Evolutionary conservation across 2,797 vertebrate genomes (phyloP).

Genomic region (Crypturellus tataupa): DNA sequence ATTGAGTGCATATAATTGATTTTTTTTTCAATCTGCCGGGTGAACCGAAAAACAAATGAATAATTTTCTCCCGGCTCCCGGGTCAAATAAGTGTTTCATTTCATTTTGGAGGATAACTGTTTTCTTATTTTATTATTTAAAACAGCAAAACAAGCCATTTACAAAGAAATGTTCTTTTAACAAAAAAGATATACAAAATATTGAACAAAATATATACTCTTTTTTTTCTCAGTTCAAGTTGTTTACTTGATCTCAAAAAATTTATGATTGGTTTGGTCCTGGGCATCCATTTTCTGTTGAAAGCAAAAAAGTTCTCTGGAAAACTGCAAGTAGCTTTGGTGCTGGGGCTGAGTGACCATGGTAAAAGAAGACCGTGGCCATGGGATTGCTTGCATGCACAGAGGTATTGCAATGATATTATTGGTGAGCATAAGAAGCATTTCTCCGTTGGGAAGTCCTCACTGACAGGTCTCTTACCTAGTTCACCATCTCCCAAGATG

Average conservation of each 20-base stretch:
- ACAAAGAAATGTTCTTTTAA: background rate
- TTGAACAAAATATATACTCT: background rate
- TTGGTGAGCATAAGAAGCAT: background rate
- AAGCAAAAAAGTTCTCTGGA: background rate
- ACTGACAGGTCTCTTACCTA: background rate
- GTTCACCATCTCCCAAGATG: background rate
- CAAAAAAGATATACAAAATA: background rate
- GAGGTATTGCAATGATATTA: background rate
- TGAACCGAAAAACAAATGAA: background rate
- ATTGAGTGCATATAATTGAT: background rate
- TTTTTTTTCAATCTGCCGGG: conserved; percentile 28
- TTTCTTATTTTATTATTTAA: background rate
- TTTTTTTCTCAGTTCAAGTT: background rate
- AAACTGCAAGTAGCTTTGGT: background rate
- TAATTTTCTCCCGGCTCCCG: background rate
- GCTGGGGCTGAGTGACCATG: background rate
- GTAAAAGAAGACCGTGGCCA: background rate
- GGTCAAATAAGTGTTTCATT: background rate
- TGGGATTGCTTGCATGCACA: background rate
- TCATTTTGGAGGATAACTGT: background rate
- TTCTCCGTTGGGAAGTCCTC: background rate
- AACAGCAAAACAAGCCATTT: background rate
- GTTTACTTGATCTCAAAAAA: background rate
- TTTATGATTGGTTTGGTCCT: background rate
- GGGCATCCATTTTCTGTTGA: background rate